Percentiles rank a stretch among this genome's conserved stretches.
phyloP scores from a whole-genome alignment of 2,888 invertebrate species.

The Acrocyrtus sp. region DNA sequence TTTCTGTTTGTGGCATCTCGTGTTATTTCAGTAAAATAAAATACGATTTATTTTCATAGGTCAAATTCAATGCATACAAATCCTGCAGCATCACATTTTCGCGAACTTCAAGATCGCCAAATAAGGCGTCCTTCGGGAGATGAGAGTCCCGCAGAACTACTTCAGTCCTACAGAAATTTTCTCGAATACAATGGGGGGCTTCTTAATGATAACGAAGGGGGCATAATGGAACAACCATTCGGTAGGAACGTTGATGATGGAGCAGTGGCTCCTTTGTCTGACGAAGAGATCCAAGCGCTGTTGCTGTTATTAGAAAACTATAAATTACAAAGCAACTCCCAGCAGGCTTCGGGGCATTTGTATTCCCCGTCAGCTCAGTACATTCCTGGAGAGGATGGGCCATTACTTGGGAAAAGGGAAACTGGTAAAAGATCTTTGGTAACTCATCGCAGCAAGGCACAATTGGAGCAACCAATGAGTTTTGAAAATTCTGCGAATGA shows the following conservation, averaged over 20 bases:
- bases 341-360: slow-evolving; percentile 1
- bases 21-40: neutral
- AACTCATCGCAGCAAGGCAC: neutral
- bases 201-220: neutral
- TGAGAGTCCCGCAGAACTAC: slow-evolving; percentile 17
- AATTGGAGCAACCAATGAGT: slow-evolving; percentile 52
- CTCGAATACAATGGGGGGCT: slow-evolving; percentile 15
- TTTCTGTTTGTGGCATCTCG: neutral
- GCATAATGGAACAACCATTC: slow-evolving; percentile 4
- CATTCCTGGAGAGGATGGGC: slow-evolving; percentile 6
- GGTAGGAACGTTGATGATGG: slow-evolving; percentile 3
- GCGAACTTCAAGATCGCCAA: slow-evolving; percentile 47
- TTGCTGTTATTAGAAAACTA: slow-evolving; percentile 55
- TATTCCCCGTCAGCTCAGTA: slow-evolving; percentile 30
- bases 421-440: slow-evolving; percentile 31
- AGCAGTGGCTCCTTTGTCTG: slow-evolving; percentile 36
- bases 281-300: slow-evolving; percentile 55
- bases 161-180: slow-evolving; percentile 17
- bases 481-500: slow-evolving; percentile 48
- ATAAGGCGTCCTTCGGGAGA: slow-evolving; percentile 15
- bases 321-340: slow-evolving; percentile 15
- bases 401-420: slow-evolving; percentile 53
- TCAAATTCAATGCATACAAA: neutral
- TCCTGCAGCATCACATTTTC: slow-evolving; percentile 47
- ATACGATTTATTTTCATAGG: neutral